These are phyloP conservation scores for Muscicapa adusta DNA, from an alignment of 2,113 vertebrate genomes.

Conservation along the genomic window DNA sequence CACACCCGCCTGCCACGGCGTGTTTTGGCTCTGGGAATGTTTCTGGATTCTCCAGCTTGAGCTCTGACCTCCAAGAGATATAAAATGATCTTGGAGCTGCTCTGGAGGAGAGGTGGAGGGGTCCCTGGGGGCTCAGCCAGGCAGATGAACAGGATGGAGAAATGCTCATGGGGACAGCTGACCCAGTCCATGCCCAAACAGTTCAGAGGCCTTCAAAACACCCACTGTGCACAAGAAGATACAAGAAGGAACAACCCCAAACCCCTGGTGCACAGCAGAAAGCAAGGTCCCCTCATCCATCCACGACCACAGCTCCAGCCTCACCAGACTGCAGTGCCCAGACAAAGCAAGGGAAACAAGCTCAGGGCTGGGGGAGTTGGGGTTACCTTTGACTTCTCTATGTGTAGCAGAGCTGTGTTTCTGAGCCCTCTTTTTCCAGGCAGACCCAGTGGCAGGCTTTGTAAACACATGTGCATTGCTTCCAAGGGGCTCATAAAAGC, in stretches of 20 bases:
- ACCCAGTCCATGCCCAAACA: background rate
- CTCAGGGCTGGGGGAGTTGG: rapidly evolving
- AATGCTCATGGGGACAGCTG: rapidly evolving
- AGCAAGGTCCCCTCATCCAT: background rate
- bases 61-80: background rate
- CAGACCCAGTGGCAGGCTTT: background rate
- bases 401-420: background rate
- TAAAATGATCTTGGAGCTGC: rapidly evolving
- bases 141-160: background rate
- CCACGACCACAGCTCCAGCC: rapidly evolving
- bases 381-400: background rate
- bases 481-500: background rate
- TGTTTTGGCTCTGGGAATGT: background rate
- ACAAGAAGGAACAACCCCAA: background rate
- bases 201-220: background rate
- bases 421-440: background rate
- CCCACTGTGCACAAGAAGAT: rapidly evolving
- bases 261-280: background rate
- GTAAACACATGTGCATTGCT: rapidly evolving
- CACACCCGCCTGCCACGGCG: rapidly evolving
- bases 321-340: rapidly evolving
- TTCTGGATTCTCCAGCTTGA: background rate
- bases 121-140: background rate
- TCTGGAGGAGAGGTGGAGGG: background rate
- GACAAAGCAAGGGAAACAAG: background rate